Conservation (phyloP, 2,888 invertebrate species). For the Aspidiotus destructor region DNA sequence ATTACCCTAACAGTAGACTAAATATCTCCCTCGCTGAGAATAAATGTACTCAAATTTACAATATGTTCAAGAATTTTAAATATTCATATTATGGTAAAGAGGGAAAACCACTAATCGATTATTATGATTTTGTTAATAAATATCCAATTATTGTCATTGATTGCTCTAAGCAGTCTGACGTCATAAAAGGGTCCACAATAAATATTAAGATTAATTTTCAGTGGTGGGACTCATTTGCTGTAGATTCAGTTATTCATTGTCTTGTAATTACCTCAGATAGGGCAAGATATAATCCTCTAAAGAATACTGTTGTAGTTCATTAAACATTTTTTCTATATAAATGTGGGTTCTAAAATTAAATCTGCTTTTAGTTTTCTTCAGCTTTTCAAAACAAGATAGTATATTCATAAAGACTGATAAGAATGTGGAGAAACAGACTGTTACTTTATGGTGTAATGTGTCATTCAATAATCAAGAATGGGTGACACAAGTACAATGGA, state of each 20-base stretch:
- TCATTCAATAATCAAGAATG: conserved; percentile 14
- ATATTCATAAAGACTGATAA: conserved; percentile 18
- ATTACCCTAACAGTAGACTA: conserved; percentile 10
- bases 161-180: conserved; percentile 4
- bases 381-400: conserved; percentile 7
- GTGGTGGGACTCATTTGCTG: conserved; percentile 10
- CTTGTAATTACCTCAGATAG: conserved; percentile 21
- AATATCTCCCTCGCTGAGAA: conserved; percentile 7
- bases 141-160: conserved; percentile 13
- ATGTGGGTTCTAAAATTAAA: background rate
- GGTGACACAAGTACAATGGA: conserved; percentile 12
- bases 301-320: conserved; percentile 22
- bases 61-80: conserved; percentile 23
- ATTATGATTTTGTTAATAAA: conserved; percentile 17
- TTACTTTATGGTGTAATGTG: conserved; percentile 21
- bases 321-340: conserved; percentile 8
- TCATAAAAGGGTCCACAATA: conserved; percentile 13
- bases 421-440: conserved; percentile 13
- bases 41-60: conserved; percentile 12
- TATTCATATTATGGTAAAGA: conserved; percentile 16
- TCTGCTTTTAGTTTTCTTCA: background rate
- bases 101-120: conserved; percentile 21
- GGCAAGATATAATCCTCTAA: conserved; percentile 17
- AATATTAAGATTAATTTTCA: conserved; percentile 23
- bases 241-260: conserved; percentile 5